phyloP scores from a whole-genome alignment of 2,797 vertebrate genomes.

The Tokudaia muenninki region DNA sequence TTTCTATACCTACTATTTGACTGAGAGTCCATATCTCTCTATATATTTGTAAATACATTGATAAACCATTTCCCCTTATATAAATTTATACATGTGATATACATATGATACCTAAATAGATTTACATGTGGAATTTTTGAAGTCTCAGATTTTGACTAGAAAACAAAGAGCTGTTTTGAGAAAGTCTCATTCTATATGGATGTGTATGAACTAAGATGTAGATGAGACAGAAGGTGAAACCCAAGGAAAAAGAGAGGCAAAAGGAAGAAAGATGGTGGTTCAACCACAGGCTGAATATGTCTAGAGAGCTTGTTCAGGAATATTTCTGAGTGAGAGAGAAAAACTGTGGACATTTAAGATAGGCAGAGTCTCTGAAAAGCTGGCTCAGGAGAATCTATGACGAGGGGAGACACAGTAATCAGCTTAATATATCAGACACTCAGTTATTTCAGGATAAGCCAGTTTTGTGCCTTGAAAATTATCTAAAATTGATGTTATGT shows the following conservation, averaged over 20 bases:
- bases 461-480: constrained; percentile 27
- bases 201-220: not conserved
- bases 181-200: not conserved
- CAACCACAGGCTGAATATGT: not conserved
- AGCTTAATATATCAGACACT: constrained; percentile 59
- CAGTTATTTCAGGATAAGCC: constrained; percentile 49
- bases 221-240: not conserved
- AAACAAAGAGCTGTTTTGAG: not conserved
- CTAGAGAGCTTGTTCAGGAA: not conserved
- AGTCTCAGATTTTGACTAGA: not conserved
- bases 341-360: not conserved
- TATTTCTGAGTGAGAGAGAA: constrained; percentile 30
- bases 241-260: not conserved
- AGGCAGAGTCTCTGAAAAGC: not conserved
- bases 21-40: not conserved
- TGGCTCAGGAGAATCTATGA: constrained; percentile 33
- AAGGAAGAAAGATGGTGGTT: not conserved
- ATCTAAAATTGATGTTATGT: constrained; percentile 31
- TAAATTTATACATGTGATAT: not conserved
- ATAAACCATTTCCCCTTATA: not conserved
- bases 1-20: not conserved
- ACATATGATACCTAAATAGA: not conserved
- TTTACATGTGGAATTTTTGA: not conserved
- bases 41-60: not conserved
- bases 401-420: constrained; percentile 37